Percentiles rank a stretch among this genome's conserved stretches.
Evolutionary conservation across 2,797 vertebrate species (phyloP).

Genomic region (Hemitrygon akajei): DNA sequence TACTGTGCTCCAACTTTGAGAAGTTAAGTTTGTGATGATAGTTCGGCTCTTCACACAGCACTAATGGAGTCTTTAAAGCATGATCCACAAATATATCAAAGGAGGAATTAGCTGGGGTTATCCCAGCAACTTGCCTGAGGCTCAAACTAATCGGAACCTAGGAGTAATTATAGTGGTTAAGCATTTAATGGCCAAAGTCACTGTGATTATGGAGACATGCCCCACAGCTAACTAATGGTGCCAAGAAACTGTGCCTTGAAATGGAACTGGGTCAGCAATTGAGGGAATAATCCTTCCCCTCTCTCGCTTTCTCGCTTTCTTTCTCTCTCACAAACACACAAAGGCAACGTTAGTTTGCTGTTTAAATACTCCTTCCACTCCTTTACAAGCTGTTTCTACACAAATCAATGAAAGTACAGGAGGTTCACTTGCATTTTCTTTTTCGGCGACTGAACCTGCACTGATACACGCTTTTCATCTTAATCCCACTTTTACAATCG

Average conservation of each 20-base stretch:
- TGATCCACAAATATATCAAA: constrained; percentile 71
- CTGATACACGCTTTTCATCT: constrained; percentile 34
- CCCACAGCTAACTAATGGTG: constrained; percentile 83
- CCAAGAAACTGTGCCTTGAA: constrained; percentile 95
- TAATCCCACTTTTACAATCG: constrained; percentile 31
- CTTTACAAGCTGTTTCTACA: constrained; percentile 74
- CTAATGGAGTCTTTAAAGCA: constrained; percentile 37
- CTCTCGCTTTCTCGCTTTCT: too few relatives aligned
- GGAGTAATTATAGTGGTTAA: constrained; percentile 95
- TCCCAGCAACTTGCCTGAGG: constrained; percentile 82
- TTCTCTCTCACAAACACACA: constrained; percentile 69
- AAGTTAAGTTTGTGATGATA: constrained; percentile 41
- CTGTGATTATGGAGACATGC: constrained; percentile 99
- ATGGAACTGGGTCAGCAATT: constrained; percentile 79
- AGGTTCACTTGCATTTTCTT: constrained; percentile 30
- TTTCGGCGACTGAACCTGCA: constrained; percentile 15
- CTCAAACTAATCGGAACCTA: constrained; percentile 93
- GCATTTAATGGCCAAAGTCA: constrained; percentile 98
- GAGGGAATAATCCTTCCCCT: constrained; percentile 74
- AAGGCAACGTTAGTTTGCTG: constrained; percentile 98
- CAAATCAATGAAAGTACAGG: constrained; percentile 36
- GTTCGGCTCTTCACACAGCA: constrained; percentile 33
- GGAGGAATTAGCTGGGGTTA: constrained; percentile 90
- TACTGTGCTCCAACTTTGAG: constrained; percentile 40
- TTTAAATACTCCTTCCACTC: constrained; percentile 98